Base-by-base conservation (phyloP, 2,888 invertebrate genomes). In the Hydropsyche betteni region DNA sequence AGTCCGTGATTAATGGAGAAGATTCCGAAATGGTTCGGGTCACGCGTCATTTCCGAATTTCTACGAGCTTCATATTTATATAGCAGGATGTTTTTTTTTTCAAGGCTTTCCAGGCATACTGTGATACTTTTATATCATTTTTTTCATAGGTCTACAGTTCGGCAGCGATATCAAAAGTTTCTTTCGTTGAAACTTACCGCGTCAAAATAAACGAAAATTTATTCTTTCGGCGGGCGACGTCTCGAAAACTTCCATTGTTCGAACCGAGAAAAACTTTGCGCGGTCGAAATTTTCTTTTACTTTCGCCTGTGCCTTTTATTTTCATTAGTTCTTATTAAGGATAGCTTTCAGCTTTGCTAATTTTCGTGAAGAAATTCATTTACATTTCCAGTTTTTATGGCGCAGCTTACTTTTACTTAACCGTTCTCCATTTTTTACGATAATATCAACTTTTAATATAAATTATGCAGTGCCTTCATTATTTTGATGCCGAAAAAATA, bases 191-290 rank as follows among this genome's bases (percentile, higher is more conserved):
- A 58, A 58, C 58, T 58, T 58, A 8, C 58, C 58, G 58, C 16
- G 58, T 44, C 24, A 24, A 68, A 44, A 33, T 44, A 61, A 58
- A 70, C 53, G 55, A 69, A 75, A 75, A 69, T 70, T 70, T 70
- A 75, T 75, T 75, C 75, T 70, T 75, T 61, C 70, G 69, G 51
- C 74, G 55, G 69, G 36, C 50, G 74, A 58, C 68, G 68, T 74
- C 69, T 69, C n/a, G 53, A 53, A 74, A 68, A 74, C 38, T 74
- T 74, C 68, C 74, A 74, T 68, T 74, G 68, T 68, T 73, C 73
- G 44, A 44, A 10, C 44, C 16, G 8, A 24, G 58, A 58, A 58
- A 58, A 58, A 58, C 58, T 58, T 58, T 16, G 16, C 16, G 16
- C 58, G 16, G 58, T 58, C 58, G 58, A 58, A 58, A 58, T 58